Conservation (phyloP, 2,113 vertebrate species). For the Gasterosteus aculeatus region DNA sequence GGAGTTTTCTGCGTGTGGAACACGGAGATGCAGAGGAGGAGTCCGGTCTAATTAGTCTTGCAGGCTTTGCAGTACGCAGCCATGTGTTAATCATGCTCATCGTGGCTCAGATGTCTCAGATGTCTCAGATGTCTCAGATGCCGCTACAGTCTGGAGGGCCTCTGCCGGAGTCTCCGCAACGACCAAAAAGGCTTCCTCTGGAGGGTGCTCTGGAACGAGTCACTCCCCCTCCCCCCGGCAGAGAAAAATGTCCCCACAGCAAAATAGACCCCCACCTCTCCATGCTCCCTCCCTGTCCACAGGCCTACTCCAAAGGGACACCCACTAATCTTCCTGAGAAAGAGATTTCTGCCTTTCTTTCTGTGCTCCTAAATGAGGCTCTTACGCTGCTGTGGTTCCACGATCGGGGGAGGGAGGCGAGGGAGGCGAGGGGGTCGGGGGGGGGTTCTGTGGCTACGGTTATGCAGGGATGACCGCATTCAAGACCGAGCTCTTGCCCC, state of each 20-base stretch:
- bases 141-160: conserved; percentile 65
- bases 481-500: conserved; percentile 49
- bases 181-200: conserved; percentile 38
- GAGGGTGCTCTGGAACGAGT: conserved; percentile 74
- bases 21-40: conserved; percentile 57
- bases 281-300: conserved; percentile 51
- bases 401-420: conserved; percentile 54
- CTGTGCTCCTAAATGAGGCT: conserved; percentile 79
- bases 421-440: conserved; percentile 15
- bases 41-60: conserved; percentile 79
- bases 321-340: conserved; percentile 86
- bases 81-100: conserved; percentile 80
- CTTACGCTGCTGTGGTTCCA: conserved; percentile 70
- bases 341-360: conserved; percentile 79
- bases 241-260: conserved; percentile 83
- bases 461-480: conserved; percentile 70
- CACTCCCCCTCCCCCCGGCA: conserved; percentile 75
- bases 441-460: conserved; percentile 40
- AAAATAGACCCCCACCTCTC: conserved; percentile 47
- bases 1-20: neutral
- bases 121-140: conserved; percentile 53
- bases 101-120: conserved; percentile 68
- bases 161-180: conserved; percentile 29
- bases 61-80: conserved; percentile 75
- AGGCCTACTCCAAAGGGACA: conserved; percentile 77